Conservation (phyloP, 2,113 vertebrate genomes). For the Coryphaenoides rupestris region DNA sequence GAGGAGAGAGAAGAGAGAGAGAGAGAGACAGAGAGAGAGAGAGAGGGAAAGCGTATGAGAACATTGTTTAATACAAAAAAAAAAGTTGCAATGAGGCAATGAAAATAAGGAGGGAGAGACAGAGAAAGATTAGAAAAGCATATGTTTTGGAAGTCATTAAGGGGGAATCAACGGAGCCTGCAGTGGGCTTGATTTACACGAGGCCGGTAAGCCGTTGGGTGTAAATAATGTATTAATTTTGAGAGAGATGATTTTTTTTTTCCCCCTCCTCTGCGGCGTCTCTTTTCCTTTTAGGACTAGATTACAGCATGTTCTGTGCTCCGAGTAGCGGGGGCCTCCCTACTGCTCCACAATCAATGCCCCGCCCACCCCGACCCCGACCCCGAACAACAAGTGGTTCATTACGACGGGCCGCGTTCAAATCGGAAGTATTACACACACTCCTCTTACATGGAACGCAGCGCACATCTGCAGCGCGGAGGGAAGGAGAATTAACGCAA, state of each 20-base stretch:
- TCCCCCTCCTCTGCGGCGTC: conserved; percentile 4
- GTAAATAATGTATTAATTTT: conserved; percentile 76
- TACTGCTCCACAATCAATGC: conserved; percentile 69
- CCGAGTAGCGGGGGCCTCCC: conserved; percentile 65
- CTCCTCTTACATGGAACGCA: conserved; percentile 32
- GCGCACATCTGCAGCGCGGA: conserved; percentile 12
- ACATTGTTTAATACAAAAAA: conserved; percentile 53
- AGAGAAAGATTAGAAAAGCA: conserved; percentile 55
- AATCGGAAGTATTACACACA: conserved; percentile 61
- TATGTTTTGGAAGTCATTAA: conserved; percentile 74
- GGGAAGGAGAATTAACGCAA: conserved; percentile 32
- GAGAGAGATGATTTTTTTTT: conserved; percentile 65
- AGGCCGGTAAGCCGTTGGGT: conserved; percentile 53
- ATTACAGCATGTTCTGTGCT: conserved; percentile 70
- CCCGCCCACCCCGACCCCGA: conserved; percentile 17
- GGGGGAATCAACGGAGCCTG: conserved; percentile 61
- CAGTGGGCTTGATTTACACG: conserved; percentile 67
- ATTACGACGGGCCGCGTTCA: conserved; percentile 71
- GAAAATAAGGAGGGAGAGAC: conserved; percentile 33
- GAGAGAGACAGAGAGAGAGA: no score
- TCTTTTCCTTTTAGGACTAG: conserved; percentile 65
- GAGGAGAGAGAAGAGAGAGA: no score
- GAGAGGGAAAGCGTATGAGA: conserved; percentile 6
- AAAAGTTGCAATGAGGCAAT: conserved; percentile 45
- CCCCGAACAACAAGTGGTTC: conserved; percentile 77